Conservation (phyloP, 2,888 invertebrate genomes). For the Melolontha melolontha region DNA sequence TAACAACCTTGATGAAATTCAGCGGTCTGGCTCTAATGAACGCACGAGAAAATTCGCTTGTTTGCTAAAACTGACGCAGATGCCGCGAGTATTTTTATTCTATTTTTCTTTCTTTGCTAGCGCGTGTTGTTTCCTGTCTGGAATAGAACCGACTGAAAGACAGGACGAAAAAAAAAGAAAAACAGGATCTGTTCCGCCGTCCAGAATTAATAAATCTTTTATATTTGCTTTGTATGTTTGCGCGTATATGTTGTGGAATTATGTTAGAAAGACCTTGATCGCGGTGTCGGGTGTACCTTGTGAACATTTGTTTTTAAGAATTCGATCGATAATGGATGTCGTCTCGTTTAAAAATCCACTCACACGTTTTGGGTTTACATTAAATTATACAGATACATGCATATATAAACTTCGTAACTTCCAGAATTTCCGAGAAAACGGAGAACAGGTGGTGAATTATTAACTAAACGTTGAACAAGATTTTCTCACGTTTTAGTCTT, state of each 20-base stretch:
- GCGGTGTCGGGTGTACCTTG: too few species aligned
- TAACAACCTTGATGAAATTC: conserved; percentile 20
- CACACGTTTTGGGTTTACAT: conserved; percentile 26
- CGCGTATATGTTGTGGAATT: conserved; percentile 3
- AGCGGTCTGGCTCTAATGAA: conserved; percentile 8
- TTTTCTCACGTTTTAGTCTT: conserved; percentile 26
- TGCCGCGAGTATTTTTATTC: conserved; percentile 13
- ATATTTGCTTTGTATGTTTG: not conserved
- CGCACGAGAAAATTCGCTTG: conserved; percentile 13
- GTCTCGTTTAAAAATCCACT: conserved; percentile 20
- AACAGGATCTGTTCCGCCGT: conserved; percentile 14
- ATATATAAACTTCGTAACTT: conserved; percentile 27
- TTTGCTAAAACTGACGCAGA: conserved; percentile 15
- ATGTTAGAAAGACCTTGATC: conserved; percentile 26
- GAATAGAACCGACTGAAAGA: not conserved
- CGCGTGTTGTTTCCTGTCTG: conserved; percentile 3
- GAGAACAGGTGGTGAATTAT: conserved; percentile 26
- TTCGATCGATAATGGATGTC: conserved; percentile 23
- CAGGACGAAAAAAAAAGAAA: not conserved
- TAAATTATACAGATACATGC: conserved; percentile 17
- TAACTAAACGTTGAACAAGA: conserved; percentile 15
- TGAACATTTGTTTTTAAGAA: not conserved
- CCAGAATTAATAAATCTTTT: conserved; percentile 20
- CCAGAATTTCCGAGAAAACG: conserved; percentile 25
- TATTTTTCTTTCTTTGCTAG: not conserved